Percentiles rank a stretch among this genome's conserved stretches.
phyloP scores from a whole-genome alignment of 2,888 invertebrate species.

The Cryptosula pallasiana region DNA sequence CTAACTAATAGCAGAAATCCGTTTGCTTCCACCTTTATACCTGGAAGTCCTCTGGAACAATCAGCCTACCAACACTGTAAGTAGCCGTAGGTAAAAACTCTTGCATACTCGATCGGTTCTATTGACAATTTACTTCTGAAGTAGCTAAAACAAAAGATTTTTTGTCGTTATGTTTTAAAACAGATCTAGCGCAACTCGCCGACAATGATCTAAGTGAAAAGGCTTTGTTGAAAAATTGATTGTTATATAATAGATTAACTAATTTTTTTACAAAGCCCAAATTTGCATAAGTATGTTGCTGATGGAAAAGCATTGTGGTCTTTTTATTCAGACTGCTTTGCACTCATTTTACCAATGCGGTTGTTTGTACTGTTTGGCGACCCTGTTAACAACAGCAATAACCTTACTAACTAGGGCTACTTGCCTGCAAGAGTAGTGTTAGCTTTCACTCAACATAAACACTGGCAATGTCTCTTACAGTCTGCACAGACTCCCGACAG shows the following conservation, averaged over 20 bases:
- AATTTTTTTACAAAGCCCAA: background rate
- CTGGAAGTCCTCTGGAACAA: conserved; percentile 17
- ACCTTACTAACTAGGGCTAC: no score
- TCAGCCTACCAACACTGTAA: conserved; percentile 15
- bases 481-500: no score
- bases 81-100: no score
- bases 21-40: background rate
- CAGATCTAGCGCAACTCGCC: no score
- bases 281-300: background rate
- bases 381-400: no score
- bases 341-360: background rate
- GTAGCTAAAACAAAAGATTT: no score
- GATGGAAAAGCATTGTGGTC: background rate
- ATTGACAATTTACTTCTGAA: no score
- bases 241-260: background rate
- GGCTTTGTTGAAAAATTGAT: background rate
- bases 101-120: no score
- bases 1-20: background rate
- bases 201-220: background rate
- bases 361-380: no score
- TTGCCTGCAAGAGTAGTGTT: background rate
- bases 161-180: no score
- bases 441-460: background rate
- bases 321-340: background rate
- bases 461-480: background rate